These are phyloP conservation scores for Papilio polyxenes DNA, from an alignment of 1,140 invertebrate species.

Conservation along the genomic window DNA sequence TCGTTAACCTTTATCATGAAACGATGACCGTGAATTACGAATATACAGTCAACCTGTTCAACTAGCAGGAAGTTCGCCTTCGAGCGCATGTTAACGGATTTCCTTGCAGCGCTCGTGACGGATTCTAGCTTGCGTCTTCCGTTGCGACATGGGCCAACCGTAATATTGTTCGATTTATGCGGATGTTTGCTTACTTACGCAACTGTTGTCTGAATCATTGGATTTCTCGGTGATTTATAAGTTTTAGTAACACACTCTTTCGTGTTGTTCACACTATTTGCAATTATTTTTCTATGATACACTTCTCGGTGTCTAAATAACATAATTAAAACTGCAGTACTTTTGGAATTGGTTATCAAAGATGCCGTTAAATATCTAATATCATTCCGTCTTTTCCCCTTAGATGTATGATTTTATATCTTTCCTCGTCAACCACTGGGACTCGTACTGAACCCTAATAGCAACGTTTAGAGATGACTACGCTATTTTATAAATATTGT, in stretches of 20 bases:
- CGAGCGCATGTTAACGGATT: constrained; percentile 10
- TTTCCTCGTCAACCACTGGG: too few relatives aligned
- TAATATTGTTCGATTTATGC: constrained; percentile 13
- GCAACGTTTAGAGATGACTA: too few relatives aligned
- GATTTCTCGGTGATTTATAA: not conserved
- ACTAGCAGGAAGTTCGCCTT: constrained; percentile 9
- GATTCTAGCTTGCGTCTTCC: constrained; percentile 7
- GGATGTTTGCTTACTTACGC: constrained; percentile 4
- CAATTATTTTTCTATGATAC: not conserved
- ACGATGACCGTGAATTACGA: not conserved
- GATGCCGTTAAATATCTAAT: too few relatives aligned
- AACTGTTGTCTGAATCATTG: not conserved
- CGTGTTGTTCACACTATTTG: not conserved
- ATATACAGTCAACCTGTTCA: not conserved
- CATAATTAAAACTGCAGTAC: too few relatives aligned
- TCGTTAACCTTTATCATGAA: constrained; percentile 9
- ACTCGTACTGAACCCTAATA: too few relatives aligned
- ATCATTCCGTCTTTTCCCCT: too few relatives aligned
- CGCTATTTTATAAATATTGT: not conserved
- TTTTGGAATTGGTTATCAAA: too few relatives aligned
- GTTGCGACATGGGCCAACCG: not conserved
- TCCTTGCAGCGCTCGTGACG: not conserved
- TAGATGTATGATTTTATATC: too few relatives aligned
- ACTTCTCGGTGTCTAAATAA: too few relatives aligned
- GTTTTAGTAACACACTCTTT: not conserved